Percentiles rank a stretch among this genome's conserved stretches.
phyloP scores from a whole-genome alignment of 2,797 vertebrate species.

The Propithecus perrieri region DNA sequence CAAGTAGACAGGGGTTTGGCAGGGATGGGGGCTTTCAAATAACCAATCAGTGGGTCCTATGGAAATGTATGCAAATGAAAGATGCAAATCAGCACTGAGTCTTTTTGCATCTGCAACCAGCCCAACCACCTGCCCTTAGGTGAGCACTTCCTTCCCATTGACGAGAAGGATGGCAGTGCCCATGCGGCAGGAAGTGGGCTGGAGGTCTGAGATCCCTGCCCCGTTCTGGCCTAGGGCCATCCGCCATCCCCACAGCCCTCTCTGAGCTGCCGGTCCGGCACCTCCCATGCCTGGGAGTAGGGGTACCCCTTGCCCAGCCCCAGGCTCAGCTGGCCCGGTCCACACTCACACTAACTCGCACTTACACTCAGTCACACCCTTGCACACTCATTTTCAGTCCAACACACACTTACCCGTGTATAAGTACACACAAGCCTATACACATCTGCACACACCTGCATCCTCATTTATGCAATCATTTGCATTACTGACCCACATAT shows the following conservation, averaged over 20 bases:
- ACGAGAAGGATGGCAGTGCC: constrained; percentile 8
- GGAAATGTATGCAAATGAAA: constrained; percentile 75
- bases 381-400: neutral
- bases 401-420: neutral
- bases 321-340: neutral
- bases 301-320: neutral
- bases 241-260: rapidly evolving
- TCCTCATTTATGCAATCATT: neutral
- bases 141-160: constrained; percentile 58
- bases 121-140: constrained; percentile 49
- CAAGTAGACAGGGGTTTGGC: neutral
- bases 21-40: constrained; percentile 19
- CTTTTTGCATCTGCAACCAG: constrained; percentile 74
- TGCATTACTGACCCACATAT: neutral
- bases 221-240: neutral
- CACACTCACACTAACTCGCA: neutral
- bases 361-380: neutral
- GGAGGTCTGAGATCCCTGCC: neutral
- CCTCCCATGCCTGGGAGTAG: neutral
- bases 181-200: neutral
- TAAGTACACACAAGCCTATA: neutral
- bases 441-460: rapidly evolving
- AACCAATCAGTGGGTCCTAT: constrained; percentile 62
- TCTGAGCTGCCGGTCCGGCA: neutral
- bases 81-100: constrained; percentile 66